Conservation (phyloP, 2,113 vertebrate genomes). For the Oncorhynchus tshawytscha region DNA sequence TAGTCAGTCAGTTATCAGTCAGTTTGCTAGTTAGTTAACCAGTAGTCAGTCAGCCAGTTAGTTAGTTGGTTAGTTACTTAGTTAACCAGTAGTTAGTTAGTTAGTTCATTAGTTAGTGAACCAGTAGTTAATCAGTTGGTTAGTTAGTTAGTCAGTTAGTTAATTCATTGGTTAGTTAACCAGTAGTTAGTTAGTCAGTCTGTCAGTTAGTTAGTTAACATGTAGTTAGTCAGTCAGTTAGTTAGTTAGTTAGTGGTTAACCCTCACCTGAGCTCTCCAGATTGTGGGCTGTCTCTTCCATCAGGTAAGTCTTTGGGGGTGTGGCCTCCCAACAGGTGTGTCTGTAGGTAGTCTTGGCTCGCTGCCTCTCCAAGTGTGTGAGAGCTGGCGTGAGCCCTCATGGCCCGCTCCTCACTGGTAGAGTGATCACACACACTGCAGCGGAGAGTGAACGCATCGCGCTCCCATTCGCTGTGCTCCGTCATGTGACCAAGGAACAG, state of each 20-base stretch:
- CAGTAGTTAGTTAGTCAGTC: too few relatives aligned
- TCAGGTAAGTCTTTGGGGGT: too few relatives aligned
- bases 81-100: too few relatives aligned
- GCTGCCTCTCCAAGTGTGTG: neutral
- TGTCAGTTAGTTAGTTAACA: too few relatives aligned
- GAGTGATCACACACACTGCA: slow-evolving; percentile 64
- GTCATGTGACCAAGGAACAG: slow-evolving; percentile 69
- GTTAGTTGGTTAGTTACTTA: neutral
- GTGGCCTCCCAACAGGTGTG: too few relatives aligned
- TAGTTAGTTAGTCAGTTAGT: neutral
- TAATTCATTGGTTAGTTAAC: neutral
- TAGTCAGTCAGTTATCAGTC: too few relatives aligned
- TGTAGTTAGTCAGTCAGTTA: too few relatives aligned
- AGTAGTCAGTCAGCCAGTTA: too few relatives aligned
- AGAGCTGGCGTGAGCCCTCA: slow-evolving; percentile 49
- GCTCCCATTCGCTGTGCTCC: slow-evolving; percentile 66
- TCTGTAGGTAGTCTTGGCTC: neutral
- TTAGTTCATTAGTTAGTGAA: neutral
- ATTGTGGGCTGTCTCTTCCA: neutral
- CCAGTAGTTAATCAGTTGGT: too few relatives aligned
- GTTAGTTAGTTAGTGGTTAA: too few relatives aligned
- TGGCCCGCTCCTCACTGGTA: slow-evolving; percentile 68
- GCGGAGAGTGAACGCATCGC: slow-evolving; percentile 61
- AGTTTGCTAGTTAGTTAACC: neutral
- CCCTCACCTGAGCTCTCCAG: neutral